phyloP scores from a whole-genome alignment of 1,140 invertebrate genomes.

The Heliconius melpomene region DNA sequence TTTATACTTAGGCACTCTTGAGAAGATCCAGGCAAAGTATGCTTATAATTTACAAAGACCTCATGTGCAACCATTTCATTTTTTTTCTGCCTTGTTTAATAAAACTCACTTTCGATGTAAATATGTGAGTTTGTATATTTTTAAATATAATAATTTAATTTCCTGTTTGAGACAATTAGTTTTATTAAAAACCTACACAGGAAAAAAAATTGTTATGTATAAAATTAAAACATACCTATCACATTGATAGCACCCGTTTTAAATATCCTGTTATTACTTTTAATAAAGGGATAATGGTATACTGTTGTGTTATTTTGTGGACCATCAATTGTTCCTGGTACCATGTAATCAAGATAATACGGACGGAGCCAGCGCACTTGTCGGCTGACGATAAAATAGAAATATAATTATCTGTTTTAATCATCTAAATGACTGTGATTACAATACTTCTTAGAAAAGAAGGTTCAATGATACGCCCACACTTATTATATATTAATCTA shows the following conservation, averaged over 20 bases:
- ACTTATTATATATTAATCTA: not conserved
- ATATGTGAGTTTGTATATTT: too few relatives aligned
- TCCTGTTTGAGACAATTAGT: too few relatives aligned
- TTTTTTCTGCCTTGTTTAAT: too few relatives aligned
- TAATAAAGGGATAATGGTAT: slow-evolving; percentile 19
- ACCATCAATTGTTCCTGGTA: slow-evolving; percentile 26
- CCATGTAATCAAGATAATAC: slow-evolving; percentile 36
- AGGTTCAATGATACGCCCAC: slow-evolving; percentile 2
- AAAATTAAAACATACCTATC: not conserved
- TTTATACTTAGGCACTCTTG: too few relatives aligned
- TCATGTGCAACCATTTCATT: too few relatives aligned
- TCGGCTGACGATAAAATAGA: slow-evolving; percentile 59
- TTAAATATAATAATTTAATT: too few relatives aligned
- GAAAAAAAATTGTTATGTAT: not conserved
- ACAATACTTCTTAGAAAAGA: slow-evolving; percentile 36
- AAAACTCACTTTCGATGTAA: too few relatives aligned
- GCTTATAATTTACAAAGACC: too few relatives aligned
- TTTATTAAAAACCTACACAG: not conserved
- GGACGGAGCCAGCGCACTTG: slow-evolving; percentile 59
- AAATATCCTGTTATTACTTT: slow-evolving; percentile 13
- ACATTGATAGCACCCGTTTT: not conserved
- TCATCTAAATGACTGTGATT: slow-evolving; percentile 61
- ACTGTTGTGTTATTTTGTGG: slow-evolving; percentile 25
- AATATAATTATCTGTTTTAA: slow-evolving; percentile 66
- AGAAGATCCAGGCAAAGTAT: too few relatives aligned